Evolutionary conservation across 2,113 vertebrate species (phyloP).

Genomic region (Odontophorus gujanensis): DNA sequence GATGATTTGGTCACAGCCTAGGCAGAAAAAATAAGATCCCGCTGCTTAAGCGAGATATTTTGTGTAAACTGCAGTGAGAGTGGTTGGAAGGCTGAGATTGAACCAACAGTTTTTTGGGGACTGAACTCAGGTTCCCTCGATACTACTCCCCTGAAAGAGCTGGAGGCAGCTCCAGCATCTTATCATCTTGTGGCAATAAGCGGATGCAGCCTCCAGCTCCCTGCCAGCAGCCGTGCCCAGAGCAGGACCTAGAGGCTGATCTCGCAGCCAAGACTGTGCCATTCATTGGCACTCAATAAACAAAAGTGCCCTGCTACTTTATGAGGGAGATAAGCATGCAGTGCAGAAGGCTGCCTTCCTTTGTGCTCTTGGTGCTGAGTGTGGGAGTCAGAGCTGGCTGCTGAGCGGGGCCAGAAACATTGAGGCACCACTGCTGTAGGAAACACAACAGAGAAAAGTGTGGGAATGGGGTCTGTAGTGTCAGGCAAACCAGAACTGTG

Average conservation of each 20-base stretch:
- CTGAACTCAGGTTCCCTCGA: neutral
- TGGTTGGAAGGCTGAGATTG: neutral
- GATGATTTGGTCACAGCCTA: neutral
- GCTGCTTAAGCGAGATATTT: neutral
- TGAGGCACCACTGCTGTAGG: neutral
- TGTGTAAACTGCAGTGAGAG: neutral
- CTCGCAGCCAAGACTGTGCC: constrained; percentile 11
- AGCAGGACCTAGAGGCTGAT: neutral
- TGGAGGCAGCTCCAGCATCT: neutral
- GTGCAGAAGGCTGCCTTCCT: neutral
- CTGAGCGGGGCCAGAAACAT: neutral
- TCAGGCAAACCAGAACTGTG: neutral
- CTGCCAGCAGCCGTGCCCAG: neutral
- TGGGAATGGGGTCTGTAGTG: fast-evolving
- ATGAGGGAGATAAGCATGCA: neutral
- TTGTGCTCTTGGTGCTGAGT: neutral
- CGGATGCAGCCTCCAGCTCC: neutral
- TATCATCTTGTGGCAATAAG: neutral
- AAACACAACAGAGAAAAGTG: fast-evolving
- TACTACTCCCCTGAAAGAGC: neutral
- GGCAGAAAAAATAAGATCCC: neutral
- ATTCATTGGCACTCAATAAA: constrained; percentile 58
- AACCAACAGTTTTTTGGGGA: neutral
- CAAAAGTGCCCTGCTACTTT: constrained; percentile 23
- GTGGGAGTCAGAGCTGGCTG: neutral